Evolutionary conservation across 2,888 invertebrate genomes (phyloP).

Genomic region (Parnassius apollo): DNA sequence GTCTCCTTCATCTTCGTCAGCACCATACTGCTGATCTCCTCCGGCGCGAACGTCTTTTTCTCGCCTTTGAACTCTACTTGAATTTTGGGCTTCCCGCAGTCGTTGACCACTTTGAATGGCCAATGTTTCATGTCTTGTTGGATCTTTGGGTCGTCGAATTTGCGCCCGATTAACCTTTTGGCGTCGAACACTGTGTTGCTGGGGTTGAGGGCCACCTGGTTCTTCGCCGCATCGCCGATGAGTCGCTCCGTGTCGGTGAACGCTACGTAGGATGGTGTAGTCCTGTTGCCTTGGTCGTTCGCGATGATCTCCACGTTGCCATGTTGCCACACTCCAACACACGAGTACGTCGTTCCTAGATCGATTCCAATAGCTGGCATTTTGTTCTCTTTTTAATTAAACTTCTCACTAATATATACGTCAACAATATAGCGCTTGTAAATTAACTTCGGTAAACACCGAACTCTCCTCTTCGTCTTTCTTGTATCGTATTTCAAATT

Average conservation of each 20-base stretch:
- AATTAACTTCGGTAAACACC: slow-evolving; percentile 22
- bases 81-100: slow-evolving; percentile 85
- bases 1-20: slow-evolving; percentile 82
- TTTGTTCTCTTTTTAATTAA: slow-evolving; percentile 33
- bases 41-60: slow-evolving; percentile 83
- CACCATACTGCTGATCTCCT: slow-evolving; percentile 87
- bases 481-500: slow-evolving; percentile 26
- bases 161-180: slow-evolving; percentile 90
- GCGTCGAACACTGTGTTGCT: slow-evolving; percentile 88
- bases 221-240: slow-evolving; percentile 93
- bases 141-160: slow-evolving; percentile 87
- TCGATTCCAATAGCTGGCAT: slow-evolving; percentile 79
- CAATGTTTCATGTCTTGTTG: slow-evolving; percentile 91
- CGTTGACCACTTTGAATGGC: slow-evolving; percentile 88
- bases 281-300: slow-evolving; percentile 93
- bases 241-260: slow-evolving; percentile 92
- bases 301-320: slow-evolving; percentile 94
- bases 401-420: slow-evolving; percentile 19
- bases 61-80: slow-evolving; percentile 85
- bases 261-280: slow-evolving; percentile 93
- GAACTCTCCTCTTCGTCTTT: slow-evolving; percentile 17
- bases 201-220: slow-evolving; percentile 90
- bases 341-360: slow-evolving; percentile 93
- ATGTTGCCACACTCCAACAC: slow-evolving; percentile 92
- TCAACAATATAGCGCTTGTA: slow-evolving; percentile 19